Evolutionary conservation across 2,888 invertebrate genomes (phyloP).

Genomic region (Nebria salina): DNA sequence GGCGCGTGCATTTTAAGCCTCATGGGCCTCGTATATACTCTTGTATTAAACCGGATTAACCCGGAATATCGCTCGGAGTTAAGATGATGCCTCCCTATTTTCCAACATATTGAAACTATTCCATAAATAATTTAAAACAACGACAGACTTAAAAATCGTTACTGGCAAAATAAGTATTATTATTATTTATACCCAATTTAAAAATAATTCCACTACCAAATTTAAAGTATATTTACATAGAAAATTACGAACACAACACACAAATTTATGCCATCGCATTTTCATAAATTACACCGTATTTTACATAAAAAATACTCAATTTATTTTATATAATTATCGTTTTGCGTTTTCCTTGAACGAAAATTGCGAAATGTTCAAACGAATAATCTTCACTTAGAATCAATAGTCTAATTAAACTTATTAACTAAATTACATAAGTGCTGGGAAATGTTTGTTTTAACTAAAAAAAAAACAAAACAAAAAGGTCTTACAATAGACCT

Average conservation of each 20-base stretch:
- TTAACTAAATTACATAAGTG: slow-evolving; percentile 42
- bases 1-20: background rate
- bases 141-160: no score
- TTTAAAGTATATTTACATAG: background rate
- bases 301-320: background rate
- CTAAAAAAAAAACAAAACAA: background rate
- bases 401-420: slow-evolving; percentile 20
- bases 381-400: background rate
- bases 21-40: background rate
- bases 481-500: background rate
- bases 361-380: background rate
- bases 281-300: background rate
- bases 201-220: background rate
- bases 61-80: background rate
- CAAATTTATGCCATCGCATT: background rate
- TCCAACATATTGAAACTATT: no score
- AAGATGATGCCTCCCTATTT: no score
- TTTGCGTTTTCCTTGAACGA: background rate
- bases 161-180: no score
- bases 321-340: background rate
- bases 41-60: background rate
- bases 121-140: no score
- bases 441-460: slow-evolving; percentile 18
- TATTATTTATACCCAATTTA: background rate
- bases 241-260: background rate